Conservation (phyloP, 2,888 invertebrate species). For the Caenorhabditis imperialis region DNA sequence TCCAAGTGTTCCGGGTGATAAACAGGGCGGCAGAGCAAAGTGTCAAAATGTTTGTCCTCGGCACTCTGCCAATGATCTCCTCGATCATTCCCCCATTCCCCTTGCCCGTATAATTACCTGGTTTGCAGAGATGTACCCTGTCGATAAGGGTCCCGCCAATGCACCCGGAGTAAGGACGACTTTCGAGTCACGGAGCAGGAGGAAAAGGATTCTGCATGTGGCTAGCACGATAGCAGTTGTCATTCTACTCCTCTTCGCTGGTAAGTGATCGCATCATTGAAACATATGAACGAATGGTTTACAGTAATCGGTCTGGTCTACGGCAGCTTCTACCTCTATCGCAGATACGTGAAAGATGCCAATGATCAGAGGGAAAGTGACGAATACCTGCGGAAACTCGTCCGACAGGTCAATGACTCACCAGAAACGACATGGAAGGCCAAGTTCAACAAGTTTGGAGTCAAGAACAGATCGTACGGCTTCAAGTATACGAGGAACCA, state of each 20-base stretch:
- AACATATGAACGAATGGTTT: conserved; percentile 6
- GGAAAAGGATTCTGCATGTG: conserved; percentile 29
- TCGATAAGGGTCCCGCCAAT: too few relatives aligned
- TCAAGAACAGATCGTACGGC: conserved; percentile 67
- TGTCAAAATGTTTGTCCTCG: conserved; percentile 47
- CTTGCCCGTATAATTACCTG: background rate
- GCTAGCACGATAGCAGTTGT: conserved; percentile 19
- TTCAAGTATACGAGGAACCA: conserved; percentile 72
- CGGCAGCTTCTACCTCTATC: conserved; percentile 54
- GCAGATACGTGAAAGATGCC: conserved; percentile 50
- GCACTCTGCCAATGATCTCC: conserved; percentile 1
- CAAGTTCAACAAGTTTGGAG: conserved; percentile 74
- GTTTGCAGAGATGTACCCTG: conserved; percentile 52
- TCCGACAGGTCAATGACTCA: conserved; percentile 72
- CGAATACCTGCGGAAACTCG: conserved; percentile 70
- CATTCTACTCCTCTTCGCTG: conserved; percentile 34
- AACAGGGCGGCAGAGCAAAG: conserved; percentile 16
- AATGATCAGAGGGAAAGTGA: conserved; percentile 62
- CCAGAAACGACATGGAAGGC: conserved; percentile 75
- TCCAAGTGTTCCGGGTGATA: conserved; percentile 9
- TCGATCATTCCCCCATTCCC: conserved; percentile 2
- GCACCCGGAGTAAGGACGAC: conserved; percentile 30
- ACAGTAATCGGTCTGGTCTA: conserved; percentile 54
- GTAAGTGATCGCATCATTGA: too few relatives aligned
- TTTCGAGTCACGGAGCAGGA: conserved; percentile 44